Percentiles rank a stretch among this genome's conserved stretches.
Conservation (phyloP, 2,888 invertebrate species). For the Enchytraeus crypticus region DNA sequence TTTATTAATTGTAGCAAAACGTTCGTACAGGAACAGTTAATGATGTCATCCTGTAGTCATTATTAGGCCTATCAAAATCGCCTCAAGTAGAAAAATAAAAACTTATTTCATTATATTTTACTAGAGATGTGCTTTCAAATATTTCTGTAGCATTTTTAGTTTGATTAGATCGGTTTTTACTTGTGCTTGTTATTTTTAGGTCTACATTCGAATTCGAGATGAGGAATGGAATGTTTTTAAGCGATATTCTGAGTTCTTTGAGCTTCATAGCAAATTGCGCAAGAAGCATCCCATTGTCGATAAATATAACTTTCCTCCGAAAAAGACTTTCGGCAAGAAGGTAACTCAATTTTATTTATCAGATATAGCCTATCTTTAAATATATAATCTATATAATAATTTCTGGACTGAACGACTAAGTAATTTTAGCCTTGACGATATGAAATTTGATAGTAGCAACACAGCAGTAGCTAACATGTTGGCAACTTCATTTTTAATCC, state of each 20-base stretch:
- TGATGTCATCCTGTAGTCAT: too few species aligned
- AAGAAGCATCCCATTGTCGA: constrained; percentile 71
- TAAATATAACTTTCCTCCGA: constrained; percentile 70
- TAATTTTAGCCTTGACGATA: too few species aligned
- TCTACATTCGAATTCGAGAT: constrained; percentile 69
- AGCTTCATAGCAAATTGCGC: constrained; percentile 72
- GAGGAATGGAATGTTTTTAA: constrained; percentile 94
- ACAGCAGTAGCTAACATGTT: too few species aligned
- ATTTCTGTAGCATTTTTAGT: not conserved
- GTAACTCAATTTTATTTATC: constrained; percentile 48
- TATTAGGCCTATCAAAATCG: too few species aligned
- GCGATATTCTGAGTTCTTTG: constrained; percentile 83
- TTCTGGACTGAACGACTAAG: too few species aligned
- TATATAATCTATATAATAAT: not conserved
- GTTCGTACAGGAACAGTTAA: too few species aligned
- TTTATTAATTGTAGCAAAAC: too few species aligned
- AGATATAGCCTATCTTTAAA: not conserved
- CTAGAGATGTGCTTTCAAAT: not conserved
- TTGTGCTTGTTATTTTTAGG: constrained; percentile 49
- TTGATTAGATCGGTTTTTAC: not conserved
- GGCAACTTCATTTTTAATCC: too few species aligned
- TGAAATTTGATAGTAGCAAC: too few species aligned
- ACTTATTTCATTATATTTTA: not conserved
- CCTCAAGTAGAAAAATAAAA: too few species aligned
- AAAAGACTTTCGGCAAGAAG: constrained; percentile 85